These are phyloP conservation scores for Trachythela sp. DNA, from an alignment of 64 coral and sea anemone genomes.

Conservation along the genomic window DNA sequence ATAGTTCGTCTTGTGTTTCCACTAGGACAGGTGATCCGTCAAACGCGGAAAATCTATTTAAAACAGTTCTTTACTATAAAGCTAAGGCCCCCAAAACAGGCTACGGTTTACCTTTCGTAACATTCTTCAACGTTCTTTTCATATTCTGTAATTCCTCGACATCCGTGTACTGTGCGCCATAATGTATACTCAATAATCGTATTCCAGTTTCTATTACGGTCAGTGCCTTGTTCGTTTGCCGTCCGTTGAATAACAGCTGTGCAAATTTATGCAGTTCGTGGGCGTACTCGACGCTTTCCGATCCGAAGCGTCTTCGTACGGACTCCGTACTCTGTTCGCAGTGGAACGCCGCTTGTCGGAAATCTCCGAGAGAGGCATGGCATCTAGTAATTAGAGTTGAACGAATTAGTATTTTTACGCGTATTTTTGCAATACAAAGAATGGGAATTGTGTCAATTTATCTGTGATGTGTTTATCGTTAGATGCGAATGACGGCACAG, in stretches of 20 bases:
- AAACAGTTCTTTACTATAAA: too few relatives aligned
- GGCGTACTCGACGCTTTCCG: background rate
- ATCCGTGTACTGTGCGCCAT: background rate
- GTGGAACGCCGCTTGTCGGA: background rate
- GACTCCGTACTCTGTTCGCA: constrained; percentile 21
- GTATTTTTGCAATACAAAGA: too few relatives aligned
- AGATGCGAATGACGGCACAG: too few relatives aligned
- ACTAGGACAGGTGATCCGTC: too few relatives aligned
- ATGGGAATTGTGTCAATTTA: too few relatives aligned
- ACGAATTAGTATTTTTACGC: too few relatives aligned
- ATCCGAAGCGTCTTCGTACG: constrained; percentile 7
- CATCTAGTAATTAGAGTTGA: too few relatives aligned
- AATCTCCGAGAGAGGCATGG: background rate
- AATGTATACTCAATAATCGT: constrained; percentile 4
- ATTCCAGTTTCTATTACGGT: background rate
- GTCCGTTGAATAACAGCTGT: background rate
- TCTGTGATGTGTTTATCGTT: too few relatives aligned
- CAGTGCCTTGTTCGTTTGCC: background rate
- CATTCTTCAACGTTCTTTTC: background rate
- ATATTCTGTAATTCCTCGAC: background rate
- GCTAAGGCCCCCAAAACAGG: too few relatives aligned
- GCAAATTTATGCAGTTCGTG: constrained; percentile 25
- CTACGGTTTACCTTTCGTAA: background rate
- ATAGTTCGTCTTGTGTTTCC: too few relatives aligned
- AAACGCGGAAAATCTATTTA: too few relatives aligned